Evolutionary conservation across 2,888 invertebrate species (phyloP).

Genomic region (Pyrocoelia pectoralis): DNA sequence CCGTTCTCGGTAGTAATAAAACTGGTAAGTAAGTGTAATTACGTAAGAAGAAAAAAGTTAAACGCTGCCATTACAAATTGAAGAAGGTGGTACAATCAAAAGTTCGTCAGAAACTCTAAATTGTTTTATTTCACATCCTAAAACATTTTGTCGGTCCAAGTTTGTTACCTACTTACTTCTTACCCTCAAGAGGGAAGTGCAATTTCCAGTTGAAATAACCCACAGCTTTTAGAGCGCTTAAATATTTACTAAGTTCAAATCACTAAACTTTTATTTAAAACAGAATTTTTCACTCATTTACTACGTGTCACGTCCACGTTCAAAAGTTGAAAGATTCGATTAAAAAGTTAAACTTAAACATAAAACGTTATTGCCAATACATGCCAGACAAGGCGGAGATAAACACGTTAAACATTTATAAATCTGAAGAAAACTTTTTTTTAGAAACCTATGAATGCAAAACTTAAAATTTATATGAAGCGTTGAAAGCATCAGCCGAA

Average conservation of each 20-base stretch:
- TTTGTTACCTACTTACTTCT: constrained; percentile 8
- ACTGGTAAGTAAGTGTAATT: no score
- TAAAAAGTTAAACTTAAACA: background rate
- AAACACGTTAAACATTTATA: background rate
- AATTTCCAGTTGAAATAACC: constrained; percentile 16
- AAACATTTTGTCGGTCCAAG: constrained; percentile 12
- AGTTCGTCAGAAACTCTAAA: constrained; percentile 4
- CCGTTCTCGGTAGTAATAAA: no score
- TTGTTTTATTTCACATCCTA: constrained; percentile 11
- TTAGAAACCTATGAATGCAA: background rate
- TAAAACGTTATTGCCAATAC: background rate
- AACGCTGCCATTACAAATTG: background rate
- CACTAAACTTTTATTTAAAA: constrained; percentile 13
- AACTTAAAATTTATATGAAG: background rate
- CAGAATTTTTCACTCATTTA: constrained; percentile 8
- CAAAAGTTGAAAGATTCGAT: constrained; percentile 6
- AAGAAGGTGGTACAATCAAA: constrained; percentile 4
- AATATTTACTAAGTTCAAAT: constrained; percentile 17
- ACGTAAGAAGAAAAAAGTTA: no score
- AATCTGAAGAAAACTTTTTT: background rate
- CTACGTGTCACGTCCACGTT: background rate
- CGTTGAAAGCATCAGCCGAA: background rate
- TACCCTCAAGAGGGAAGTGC: constrained; percentile 10
- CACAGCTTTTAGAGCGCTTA: constrained; percentile 13
- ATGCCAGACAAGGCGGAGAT: background rate